These are phyloP conservation scores for Eilema sororculum DNA, from an alignment of 2,888 invertebrate species.

Conservation along the genomic window DNA sequence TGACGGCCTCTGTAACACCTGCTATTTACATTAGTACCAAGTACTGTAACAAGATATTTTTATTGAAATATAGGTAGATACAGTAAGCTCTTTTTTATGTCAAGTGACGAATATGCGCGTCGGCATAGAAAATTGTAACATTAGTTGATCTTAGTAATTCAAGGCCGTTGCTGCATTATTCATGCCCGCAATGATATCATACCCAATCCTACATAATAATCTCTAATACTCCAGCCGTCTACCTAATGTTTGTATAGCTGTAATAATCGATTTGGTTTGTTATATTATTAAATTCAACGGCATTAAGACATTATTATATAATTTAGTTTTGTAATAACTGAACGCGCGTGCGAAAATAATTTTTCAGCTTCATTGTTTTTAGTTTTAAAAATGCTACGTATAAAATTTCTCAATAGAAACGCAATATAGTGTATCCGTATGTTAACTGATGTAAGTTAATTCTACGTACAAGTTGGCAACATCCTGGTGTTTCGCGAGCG, in stretches of 20 bases:
- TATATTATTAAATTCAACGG: neutral
- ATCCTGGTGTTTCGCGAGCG: slow-evolving; percentile 66
- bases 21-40: slow-evolving; percentile 3
- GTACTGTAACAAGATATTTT: slow-evolving; percentile 8
- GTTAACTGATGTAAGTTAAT: slow-evolving; percentile 53
- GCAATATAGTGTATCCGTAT: slow-evolving; percentile 35
- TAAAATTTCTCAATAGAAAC: slow-evolving; percentile 34
- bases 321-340: neutral
- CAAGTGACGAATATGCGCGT: neutral
- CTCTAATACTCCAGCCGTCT: slow-evolving; percentile 22
- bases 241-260: neutral
- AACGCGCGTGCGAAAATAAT: neutral
- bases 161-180: slow-evolving; percentile 67
- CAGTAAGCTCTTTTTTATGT: neutral
- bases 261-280: neutral
- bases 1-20: slow-evolving; percentile 5
- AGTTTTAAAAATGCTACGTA: slow-evolving; percentile 11
- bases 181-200: slow-evolving; percentile 69
- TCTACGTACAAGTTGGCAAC: slow-evolving; percentile 55
- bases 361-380: slow-evolving; percentile 18
- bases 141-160: slow-evolving; percentile 59
- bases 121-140: slow-evolving; percentile 55
- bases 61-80: neutral
- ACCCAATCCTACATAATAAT: slow-evolving; percentile 51
- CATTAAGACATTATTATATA: neutral